Conservation (phyloP, 2,113 vertebrate species). For the Falco punctatus region DNA sequence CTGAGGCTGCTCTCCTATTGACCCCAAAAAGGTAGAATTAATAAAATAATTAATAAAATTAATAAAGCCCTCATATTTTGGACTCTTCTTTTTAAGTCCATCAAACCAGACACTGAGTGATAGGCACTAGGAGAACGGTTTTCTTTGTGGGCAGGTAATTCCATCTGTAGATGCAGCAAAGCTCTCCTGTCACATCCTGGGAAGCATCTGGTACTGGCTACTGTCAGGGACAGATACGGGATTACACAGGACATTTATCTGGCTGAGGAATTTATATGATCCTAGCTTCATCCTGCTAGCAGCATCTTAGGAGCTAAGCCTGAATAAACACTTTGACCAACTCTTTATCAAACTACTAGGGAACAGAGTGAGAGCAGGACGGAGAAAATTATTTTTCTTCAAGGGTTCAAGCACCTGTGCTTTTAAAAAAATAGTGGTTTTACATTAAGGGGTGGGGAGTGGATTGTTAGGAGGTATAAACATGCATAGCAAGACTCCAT, state of each 20-base stretch:
- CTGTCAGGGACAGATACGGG: neutral
- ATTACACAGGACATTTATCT: neutral
- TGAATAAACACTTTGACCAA: neutral
- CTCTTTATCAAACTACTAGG: neutral
- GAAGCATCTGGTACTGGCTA: neutral
- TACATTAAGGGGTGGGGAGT: neutral
- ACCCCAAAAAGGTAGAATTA: neutral
- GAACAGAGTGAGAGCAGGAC: neutral
- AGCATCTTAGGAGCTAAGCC: neutral
- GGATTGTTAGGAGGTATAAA: neutral
- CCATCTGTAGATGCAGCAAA: fast-evolving
- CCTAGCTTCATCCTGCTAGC: neutral
- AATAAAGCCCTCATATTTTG: fast-evolving
- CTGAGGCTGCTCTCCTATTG: too few relatives aligned
- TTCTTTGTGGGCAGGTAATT: neutral
- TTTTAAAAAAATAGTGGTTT: neutral
- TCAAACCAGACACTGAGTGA: neutral
- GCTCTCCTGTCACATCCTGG: neutral
- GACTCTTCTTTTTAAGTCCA: neutral
- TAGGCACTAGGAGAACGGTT: neutral
- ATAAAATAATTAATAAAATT: neutral
- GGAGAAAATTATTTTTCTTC: neutral
- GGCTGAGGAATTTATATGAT: neutral
- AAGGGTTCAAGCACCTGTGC: neutral
- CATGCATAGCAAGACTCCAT: neutral